These are phyloP conservation scores for Paguma larvata DNA, from an alignment of 2,797 vertebrate species.

Conservation along the genomic window DNA sequence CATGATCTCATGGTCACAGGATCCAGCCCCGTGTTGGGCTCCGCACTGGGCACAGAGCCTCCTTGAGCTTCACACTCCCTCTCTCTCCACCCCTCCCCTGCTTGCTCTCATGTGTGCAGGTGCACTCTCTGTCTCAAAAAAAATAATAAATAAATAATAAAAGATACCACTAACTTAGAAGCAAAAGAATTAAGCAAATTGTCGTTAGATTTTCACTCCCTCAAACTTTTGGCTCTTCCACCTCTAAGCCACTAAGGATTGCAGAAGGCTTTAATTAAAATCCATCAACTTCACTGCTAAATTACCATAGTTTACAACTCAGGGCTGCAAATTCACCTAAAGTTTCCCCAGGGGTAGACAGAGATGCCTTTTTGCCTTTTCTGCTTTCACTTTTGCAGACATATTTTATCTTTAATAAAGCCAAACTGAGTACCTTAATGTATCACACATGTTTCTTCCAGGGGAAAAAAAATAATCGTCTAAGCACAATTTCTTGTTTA, in stretches of 20 bases:
- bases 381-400: slow-evolving; percentile 49
- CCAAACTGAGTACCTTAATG: slow-evolving; percentile 37
- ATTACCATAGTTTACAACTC: slow-evolving; percentile 52
- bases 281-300: slow-evolving; percentile 55
- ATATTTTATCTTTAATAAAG: slow-evolving; percentile 69
- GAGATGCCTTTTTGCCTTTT: slow-evolving; percentile 15
- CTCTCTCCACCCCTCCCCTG: no score
- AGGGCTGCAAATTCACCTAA: neutral
- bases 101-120: no score
- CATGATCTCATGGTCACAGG: no score
- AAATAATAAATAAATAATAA: neutral
- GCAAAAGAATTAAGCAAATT: slow-evolving; percentile 48
- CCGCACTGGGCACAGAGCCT: no score
- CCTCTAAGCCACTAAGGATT: slow-evolving; percentile 27
- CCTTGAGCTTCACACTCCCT: no score
- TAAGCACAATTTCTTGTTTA: slow-evolving; percentile 42
- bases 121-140: no score
- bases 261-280: slow-evolving; percentile 71
- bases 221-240: slow-evolving; percentile 29
- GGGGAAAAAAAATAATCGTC: neutral
- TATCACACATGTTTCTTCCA: slow-evolving; percentile 33
- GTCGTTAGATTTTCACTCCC: slow-evolving; percentile 40
- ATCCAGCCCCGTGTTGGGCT: no score
- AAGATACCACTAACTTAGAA: slow-evolving; percentile 29
- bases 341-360: neutral